A percentile compares a stretch with the other conserved stretches of the same genome.
Conservation (phyloP, 2,888 invertebrate genomes). For the Meiosimyza platycephala region DNA sequence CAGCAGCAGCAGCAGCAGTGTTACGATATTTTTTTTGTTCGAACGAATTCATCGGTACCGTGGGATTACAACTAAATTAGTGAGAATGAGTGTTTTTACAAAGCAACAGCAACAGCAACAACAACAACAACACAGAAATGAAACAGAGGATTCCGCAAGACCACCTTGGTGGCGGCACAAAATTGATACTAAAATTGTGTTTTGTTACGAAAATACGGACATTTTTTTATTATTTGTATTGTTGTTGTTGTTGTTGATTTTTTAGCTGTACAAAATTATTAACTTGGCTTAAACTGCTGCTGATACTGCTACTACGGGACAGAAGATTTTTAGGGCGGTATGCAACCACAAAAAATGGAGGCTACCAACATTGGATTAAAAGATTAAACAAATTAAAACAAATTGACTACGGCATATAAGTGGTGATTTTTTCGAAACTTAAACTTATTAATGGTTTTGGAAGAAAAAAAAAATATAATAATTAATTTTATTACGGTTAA, state of each 20-base stretch:
- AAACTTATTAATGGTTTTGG: slow-evolving; percentile 14
- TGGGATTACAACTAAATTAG: slow-evolving; percentile 38
- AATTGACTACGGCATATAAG: slow-evolving; percentile 51
- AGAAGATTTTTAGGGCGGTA: neutral
- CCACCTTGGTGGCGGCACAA: slow-evolving; percentile 46
- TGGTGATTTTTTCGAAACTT: slow-evolving; percentile 4
- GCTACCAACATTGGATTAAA: slow-evolving; percentile 52
- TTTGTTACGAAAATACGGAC: neutral
- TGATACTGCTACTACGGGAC: neutral
- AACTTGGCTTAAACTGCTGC: slow-evolving; percentile 24
- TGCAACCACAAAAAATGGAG: neutral
- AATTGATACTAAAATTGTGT: slow-evolving; percentile 30
- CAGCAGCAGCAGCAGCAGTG: slow-evolving; percentile 7
- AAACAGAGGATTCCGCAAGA: slow-evolving; percentile 39
- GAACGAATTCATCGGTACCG: slow-evolving; percentile 10
- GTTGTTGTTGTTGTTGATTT: neutral
- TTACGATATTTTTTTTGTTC: neutral
- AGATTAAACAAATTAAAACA: slow-evolving; percentile 63
- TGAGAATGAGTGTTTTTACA: neutral
- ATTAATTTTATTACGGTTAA: slow-evolving; percentile 21
- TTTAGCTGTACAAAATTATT: slow-evolving; percentile 24
- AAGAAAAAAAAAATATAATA: neutral
- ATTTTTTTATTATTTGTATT: neutral
- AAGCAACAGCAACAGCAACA: slow-evolving; percentile 1
- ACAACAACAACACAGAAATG: neutral